Percentiles rank a stretch among this genome's conserved stretches.
These are phyloP conservation scores for Elachura formosa DNA, from an alignment of 2,113 vertebrate genomes.

Conservation along the genomic window DNA sequence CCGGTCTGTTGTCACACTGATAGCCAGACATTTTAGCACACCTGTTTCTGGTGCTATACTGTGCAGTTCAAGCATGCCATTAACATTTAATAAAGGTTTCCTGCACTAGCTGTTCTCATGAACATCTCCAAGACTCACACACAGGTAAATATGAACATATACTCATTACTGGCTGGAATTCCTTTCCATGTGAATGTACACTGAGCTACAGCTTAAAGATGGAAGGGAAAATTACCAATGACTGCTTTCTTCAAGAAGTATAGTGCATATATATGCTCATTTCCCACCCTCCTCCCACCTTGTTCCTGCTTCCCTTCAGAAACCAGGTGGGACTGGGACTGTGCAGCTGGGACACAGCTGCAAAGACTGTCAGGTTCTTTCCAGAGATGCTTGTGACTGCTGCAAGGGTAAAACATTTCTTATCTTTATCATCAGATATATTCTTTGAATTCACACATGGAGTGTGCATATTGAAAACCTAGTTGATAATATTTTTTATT, in stretches of 20 bases:
- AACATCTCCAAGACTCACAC: neutral
- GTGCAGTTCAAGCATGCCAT: neutral
- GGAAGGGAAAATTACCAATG: neutral
- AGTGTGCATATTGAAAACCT: neutral
- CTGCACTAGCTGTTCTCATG: neutral
- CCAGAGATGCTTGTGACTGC: neutral
- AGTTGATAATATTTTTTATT: neutral
- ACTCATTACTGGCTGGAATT: neutral
- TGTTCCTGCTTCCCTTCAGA: neutral
- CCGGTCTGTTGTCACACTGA: neutral
- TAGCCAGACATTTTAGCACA: neutral
- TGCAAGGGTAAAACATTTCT: neutral
- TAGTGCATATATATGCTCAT: neutral
- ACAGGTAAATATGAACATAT: rapidly evolving
- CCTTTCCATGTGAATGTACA: neutral
- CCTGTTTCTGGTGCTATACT: neutral
- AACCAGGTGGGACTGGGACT: neutral
- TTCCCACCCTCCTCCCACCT: neutral
- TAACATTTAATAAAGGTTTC: neutral
- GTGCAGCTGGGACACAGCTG: neutral
- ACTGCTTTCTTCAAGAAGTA: neutral
- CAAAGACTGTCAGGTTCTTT: neutral
- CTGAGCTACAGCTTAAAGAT: neutral
- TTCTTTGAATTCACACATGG: neutral
- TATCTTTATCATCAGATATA: neutral